Evolutionary conservation across 2,797 vertebrate species (phyloP).

Genomic region (Sphenodon punctatus): DNA sequence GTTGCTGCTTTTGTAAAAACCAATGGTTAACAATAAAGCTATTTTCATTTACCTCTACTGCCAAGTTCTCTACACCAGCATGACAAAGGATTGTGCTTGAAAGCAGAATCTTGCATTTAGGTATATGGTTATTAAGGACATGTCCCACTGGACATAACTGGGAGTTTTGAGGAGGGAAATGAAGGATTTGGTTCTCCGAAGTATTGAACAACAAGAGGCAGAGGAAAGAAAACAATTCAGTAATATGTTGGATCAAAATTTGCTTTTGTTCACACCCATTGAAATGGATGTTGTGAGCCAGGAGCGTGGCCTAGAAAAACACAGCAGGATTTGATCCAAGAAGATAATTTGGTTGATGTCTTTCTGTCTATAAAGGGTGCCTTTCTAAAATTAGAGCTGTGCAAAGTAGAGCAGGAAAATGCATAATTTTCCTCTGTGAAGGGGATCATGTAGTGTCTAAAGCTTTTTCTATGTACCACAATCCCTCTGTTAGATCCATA

Average conservation of each 20-base stretch:
- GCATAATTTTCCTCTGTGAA: not conserved
- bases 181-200: not conserved
- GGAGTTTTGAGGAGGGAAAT: not conserved
- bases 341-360: not conserved
- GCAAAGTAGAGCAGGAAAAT: not conserved
- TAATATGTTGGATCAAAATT: not conserved
- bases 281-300: not conserved
- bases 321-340: too few relatives aligned
- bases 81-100: too few relatives aligned
- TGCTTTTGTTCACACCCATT: not conserved
- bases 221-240: not conserved
- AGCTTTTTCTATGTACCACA: not conserved
- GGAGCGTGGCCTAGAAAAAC: too few relatives aligned
- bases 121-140: not conserved
- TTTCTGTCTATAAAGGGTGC: not conserved
- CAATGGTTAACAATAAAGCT: too few relatives aligned
- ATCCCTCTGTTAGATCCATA: fast-evolving
- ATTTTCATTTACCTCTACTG: too few relatives aligned
- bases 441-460: too few relatives aligned
- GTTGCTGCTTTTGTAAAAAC: too few relatives aligned
- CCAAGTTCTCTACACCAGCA: too few relatives aligned
- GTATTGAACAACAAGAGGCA: not conserved
- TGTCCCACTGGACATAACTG: not conserved
- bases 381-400: not conserved
- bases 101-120: not conserved